Conservation (phyloP, 1,140 invertebrate genomes). For the Drosophila sucinea region DNA sequence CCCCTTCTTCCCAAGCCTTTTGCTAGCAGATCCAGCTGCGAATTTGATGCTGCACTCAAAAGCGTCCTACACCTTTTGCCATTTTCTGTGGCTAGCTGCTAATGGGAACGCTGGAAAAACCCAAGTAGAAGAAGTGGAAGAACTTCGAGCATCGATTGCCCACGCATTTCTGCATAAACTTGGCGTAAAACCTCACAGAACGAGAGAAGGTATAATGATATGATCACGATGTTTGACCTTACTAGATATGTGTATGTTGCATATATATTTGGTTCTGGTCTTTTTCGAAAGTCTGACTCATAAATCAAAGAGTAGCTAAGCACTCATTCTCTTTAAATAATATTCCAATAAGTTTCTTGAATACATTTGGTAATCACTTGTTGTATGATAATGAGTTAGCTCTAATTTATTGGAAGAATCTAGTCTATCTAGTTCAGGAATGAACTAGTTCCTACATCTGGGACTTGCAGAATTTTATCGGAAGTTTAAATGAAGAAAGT, state of each 20-base stretch:
- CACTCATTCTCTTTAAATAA: background rate
- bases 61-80: conserved; percentile 60
- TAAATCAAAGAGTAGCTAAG: background rate
- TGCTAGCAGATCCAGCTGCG: conserved; percentile 45
- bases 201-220: conserved; percentile 11
- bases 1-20: background rate
- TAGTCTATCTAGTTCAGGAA: too few relatives aligned
- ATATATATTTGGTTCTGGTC: background rate
- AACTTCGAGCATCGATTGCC: conserved; percentile 21
- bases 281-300: background rate
- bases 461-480: too few relatives aligned
- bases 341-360: background rate
- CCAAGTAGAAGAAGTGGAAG: conserved; percentile 20
- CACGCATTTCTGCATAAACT: conserved; percentile 12
- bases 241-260: background rate
- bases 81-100: conserved; percentile 30
- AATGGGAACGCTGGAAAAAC: conserved; percentile 44
- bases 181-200: background rate
- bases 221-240: conserved; percentile 22
- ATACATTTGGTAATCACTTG: too few relatives aligned
- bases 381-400: too few relatives aligned
- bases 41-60: conserved; percentile 68
- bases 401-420: too few relatives aligned
- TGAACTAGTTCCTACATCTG: too few relatives aligned
- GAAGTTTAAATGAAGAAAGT: too few relatives aligned